Evolutionary conservation across 1,140 invertebrate genomes (phyloP).

Genomic region (Amphibalanus amphitrite): DNA sequence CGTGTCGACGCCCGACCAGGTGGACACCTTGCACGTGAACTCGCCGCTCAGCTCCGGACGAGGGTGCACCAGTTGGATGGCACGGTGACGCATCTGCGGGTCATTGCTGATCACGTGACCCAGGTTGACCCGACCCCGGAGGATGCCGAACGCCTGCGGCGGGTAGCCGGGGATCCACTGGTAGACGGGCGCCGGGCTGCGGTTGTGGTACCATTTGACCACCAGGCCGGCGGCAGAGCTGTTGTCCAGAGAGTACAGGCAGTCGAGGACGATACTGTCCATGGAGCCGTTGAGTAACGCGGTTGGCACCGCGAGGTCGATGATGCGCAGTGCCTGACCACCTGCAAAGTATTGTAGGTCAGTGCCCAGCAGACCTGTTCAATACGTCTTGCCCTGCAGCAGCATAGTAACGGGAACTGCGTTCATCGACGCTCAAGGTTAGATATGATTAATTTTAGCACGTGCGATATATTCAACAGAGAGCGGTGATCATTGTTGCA

Average conservation of each 20-base stretch:
- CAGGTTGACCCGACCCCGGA: conserved; percentile 3
- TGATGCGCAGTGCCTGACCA: conserved; percentile 16
- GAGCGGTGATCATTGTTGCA: no score
- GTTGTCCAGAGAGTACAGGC: conserved; percentile 19
- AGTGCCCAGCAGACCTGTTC: no score
- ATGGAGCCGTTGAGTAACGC: conserved; percentile 21
- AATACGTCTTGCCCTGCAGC: no score
- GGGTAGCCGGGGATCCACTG: conserved; percentile 24
- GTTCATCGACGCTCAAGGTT: no score
- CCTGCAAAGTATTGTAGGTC: no score
- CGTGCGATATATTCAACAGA: no score
- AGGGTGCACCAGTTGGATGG: conserved; percentile 12
- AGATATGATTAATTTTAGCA: no score
- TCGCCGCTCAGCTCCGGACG: conserved; percentile 11
- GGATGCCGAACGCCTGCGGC: conserved; percentile 15
- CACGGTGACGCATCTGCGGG: conserved; percentile 10
- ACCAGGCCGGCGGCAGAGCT: conserved; percentile 18
- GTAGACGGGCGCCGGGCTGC: conserved; percentile 21
- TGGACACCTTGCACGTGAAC: conserved; percentile 14
- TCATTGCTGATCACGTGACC: not conserved
- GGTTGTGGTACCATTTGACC: conserved; percentile 23
- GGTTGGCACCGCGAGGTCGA: conserved; percentile 18
- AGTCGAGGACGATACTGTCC: conserved; percentile 22
- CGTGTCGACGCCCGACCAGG: conserved; percentile 19
- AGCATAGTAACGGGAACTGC: no score